phyloP scores from a whole-genome alignment of 1,140 invertebrate genomes.

The Littorina saxatilis region DNA sequence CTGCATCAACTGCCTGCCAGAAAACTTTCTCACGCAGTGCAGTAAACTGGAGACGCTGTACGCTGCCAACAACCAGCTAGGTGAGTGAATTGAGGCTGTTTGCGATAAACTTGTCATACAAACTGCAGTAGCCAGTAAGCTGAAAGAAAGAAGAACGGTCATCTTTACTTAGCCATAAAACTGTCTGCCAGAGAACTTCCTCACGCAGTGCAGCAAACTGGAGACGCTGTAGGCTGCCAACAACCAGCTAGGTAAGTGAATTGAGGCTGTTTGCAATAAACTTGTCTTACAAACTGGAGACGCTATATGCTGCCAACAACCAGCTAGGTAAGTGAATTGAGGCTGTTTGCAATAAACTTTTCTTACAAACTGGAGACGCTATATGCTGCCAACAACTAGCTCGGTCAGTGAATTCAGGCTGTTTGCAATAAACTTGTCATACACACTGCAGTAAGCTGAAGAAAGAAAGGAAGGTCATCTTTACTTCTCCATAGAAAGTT shows the following conservation, averaged over 20 bases:
- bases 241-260: not conserved
- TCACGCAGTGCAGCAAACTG: constrained; percentile 41
- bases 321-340: not conserved
- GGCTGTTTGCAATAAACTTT: not conserved
- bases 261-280: not conserved
- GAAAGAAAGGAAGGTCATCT: too few species aligned
- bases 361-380: too few species aligned
- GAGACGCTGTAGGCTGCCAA: not conserved
- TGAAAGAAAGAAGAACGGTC: too few species aligned
- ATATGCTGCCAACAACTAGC: not conserved
- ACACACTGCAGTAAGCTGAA: too few species aligned
- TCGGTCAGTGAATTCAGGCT: not conserved
- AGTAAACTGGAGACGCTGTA: constrained; percentile 56
- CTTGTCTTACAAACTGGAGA: not conserved
- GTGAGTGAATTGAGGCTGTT: constrained; percentile 41
- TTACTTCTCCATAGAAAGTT: too few species aligned
- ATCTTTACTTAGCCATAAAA: too few species aligned
- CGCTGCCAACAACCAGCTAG: constrained; percentile 56
- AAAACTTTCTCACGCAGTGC: constrained; percentile 53
- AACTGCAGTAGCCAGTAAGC: too few species aligned
- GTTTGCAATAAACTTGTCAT: not conserved
- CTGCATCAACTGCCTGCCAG: constrained; percentile 52
- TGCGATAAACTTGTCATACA: not conserved
- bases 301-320: not conserved
- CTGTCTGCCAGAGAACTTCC: constrained; percentile 56